A percentile compares a stretch with the other conserved stretches of the same genome.
Conservation (phyloP, 2,888 invertebrate species). For the Polyommatus iphigenia region DNA sequence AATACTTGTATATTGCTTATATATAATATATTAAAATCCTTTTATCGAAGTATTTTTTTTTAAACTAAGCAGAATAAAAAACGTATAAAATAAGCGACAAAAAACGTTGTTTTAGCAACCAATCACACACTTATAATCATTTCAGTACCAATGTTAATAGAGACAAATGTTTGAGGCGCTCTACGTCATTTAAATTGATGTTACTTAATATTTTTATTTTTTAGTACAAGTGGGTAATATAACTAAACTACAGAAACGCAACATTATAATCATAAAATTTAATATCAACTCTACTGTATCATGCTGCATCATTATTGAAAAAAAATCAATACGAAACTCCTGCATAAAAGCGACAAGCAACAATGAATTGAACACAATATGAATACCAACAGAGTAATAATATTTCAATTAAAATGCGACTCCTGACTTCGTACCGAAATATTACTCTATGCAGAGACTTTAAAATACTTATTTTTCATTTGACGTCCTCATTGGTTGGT, state of each 20-base stretch:
- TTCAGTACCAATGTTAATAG: too few species aligned
- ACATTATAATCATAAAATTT: not conserved
- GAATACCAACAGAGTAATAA: slow-evolving; percentile 1
- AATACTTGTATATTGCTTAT: not conserved
- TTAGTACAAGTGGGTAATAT: too few species aligned
- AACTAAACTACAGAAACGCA: not conserved
- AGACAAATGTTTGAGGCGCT: too few species aligned
- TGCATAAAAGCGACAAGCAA: slow-evolving; percentile 5
- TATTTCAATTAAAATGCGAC: not conserved
- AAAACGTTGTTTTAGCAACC: too few species aligned
- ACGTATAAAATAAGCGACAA: too few species aligned
- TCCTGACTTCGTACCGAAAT: not conserved
- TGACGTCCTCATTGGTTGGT: not conserved
- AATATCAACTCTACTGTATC: not conserved
- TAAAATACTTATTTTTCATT: not conserved
- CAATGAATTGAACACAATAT: not conserved
- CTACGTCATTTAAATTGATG: not conserved
- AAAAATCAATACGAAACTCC: not conserved
- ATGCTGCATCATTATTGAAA: not conserved
- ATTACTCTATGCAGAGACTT: not conserved
- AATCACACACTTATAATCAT: too few species aligned
- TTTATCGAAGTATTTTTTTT: too few species aligned
- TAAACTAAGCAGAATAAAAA: too few species aligned
- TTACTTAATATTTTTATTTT: not conserved
- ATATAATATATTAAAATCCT: too few species aligned